Evolutionary conservation across 2,113 vertebrate genomes (phyloP).

Genomic region (Nymphicus hollandicus): DNA sequence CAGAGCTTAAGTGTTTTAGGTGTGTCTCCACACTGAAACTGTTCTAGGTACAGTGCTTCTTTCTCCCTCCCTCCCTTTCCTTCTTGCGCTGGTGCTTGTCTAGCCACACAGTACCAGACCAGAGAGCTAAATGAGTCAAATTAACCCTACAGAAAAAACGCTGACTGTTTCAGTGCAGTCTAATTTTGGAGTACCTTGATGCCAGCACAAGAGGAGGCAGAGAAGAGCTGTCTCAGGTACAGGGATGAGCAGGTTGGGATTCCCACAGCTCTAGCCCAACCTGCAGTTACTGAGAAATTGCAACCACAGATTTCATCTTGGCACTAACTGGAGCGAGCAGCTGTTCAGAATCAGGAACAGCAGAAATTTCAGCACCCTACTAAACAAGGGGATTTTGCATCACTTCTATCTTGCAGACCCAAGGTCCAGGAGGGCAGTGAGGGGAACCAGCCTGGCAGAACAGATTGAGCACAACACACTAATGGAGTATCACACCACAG

Average conservation of each 20-base stretch:
- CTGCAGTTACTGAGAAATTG: background rate
- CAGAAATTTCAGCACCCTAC: background rate
- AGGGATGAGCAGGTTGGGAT: background rate
- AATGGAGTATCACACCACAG: fast-evolving
- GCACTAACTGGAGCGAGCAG: background rate
- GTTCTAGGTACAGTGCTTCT: background rate
- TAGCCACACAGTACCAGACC: background rate
- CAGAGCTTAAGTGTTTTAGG: background rate
- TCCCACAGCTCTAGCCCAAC: background rate
- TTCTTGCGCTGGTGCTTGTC: background rate
- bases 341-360: background rate
- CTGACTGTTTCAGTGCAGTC: background rate
- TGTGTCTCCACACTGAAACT: background rate
- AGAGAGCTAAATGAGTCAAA: background rate
- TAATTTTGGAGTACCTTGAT: background rate
- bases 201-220: background rate
- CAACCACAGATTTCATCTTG: background rate
- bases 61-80: background rate
- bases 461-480: background rate
- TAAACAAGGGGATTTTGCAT: background rate
- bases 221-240: background rate
- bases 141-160: background rate
- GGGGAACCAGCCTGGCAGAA: background rate
- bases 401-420: background rate
- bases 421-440: fast-evolving